Base-by-base conservation (phyloP, 2,113 vertebrate genomes). In the Lasiurus cinereus region DNA sequence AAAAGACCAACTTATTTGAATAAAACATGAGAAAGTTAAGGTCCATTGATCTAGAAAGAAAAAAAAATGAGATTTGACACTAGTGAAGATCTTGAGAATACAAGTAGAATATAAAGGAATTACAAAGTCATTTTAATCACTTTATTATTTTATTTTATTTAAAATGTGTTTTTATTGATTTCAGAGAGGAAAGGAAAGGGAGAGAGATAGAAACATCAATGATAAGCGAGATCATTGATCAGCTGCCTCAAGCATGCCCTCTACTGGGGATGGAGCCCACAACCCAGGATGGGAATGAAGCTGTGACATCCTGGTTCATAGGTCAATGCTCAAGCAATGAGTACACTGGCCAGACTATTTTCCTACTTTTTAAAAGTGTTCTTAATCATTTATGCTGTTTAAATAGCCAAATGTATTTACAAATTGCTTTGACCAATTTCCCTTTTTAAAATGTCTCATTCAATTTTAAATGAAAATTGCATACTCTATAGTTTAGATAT, bases 11-110 rank as follows among this genome's bases (percentile, higher is more conserved):
- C 2, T 56, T 22, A 22, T 78, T 31, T 94, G 46, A 90, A 84
- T 87, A 93, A 95, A 91, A 70, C n/a, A 52, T 36, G 33, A 84
- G 43, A 90, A 80, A 84, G 5, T 36, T 78, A n/a, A 94, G 62
- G 43, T n/a, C 2, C 54, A 39, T 14, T 77, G 11, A 76, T 74
- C 31, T 87, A 19, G 39, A 50, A 91, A 89, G 77, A 46, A 39
- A 83, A 39, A 39, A 59, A 43, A 82, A 0, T 66, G 66, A 59
- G 13, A 76, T 94, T 82, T 64, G 46, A 72, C 33, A 64, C 9
- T 64, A 43, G 78, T 39, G 19, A 94, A 83, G 94, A 76, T 46
- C 48, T 10, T 31, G 56, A 83, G 27, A 67, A 67, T 54, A 18
- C 1, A 52, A 48, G 24, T n/a, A 88, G 39, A 59, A 78, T 66